A percentile compares a stretch with the other conserved stretches of the same genome.
Evolutionary conservation across 2,797 vertebrate genomes (phyloP).

Genomic region (Paguma larvata): DNA sequence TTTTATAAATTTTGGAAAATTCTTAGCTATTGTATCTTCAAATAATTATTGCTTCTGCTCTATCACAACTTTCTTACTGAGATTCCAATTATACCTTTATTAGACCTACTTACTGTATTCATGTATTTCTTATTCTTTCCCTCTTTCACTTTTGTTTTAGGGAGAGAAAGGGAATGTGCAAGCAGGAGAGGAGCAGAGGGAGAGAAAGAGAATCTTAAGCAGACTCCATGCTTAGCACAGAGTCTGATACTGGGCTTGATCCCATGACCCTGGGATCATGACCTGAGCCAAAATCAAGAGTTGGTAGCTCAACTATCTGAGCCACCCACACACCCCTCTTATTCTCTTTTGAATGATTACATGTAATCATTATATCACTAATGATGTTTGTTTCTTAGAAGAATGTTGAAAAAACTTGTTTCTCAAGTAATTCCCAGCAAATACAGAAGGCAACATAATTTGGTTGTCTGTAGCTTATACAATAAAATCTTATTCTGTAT

Average conservation of each 20-base stretch:
- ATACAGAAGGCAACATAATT: neutral
- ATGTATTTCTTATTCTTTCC: neutral
- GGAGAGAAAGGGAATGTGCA: too few species aligned
- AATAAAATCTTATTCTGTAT: neutral
- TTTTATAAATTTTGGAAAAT: neutral
- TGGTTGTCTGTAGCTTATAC: neutral
- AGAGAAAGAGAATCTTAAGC: too few species aligned
- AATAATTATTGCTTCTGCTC: neutral
- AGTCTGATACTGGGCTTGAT: too few species aligned
- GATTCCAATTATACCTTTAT: neutral
- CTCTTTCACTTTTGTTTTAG: too few species aligned
- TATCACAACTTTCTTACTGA: neutral
- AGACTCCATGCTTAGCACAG: too few species aligned
- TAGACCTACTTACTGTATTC: neutral
- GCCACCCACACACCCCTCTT: too few species aligned
- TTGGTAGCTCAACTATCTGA: too few species aligned
- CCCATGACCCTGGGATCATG: too few species aligned
- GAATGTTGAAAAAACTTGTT: neutral
- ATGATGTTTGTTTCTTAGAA: neutral
- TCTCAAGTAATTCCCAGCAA: neutral
- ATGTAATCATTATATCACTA: neutral
- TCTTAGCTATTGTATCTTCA: neutral
- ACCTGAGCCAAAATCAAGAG: too few species aligned
- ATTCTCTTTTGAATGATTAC: too few species aligned
- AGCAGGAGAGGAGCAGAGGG: too few species aligned